A percentile compares a stretch with the other conserved stretches of the same genome.
Evolutionary conservation across 1,140 invertebrate species (phyloP).

Genomic region (Phymastichus coffea): DNA sequence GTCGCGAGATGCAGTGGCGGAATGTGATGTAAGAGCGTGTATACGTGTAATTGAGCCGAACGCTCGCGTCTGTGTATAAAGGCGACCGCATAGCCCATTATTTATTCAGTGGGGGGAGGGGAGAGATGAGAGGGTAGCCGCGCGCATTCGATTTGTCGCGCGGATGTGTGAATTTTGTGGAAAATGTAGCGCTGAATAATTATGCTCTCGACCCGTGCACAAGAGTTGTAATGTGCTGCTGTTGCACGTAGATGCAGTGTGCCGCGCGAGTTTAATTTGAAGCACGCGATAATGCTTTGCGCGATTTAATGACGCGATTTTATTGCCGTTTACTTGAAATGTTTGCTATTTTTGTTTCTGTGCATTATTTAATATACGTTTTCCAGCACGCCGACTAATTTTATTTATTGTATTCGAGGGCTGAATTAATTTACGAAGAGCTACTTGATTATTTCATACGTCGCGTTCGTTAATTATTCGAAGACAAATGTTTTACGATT

Average conservation of each 20-base stretch:
- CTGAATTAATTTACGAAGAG: too few species aligned
- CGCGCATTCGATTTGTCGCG: slow-evolving; percentile 24
- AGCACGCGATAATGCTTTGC: background rate
- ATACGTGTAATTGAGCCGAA: slow-evolving; percentile 5
- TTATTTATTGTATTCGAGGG: too few species aligned
- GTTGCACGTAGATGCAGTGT: too few species aligned
- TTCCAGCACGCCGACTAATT: background rate
- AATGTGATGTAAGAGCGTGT: slow-evolving; percentile 8
- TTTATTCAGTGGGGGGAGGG: too few species aligned
- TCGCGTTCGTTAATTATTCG: too few species aligned
- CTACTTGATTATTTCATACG: too few species aligned
- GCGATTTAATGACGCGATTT: slow-evolving; percentile 5
- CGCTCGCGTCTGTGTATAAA: too few species aligned
- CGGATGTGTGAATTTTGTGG: background rate
- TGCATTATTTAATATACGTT: slow-evolving; percentile 1
- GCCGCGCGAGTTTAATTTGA: background rate
- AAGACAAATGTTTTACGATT: too few species aligned
- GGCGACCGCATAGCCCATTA: slow-evolving; percentile 8
- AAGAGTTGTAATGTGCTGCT: too few species aligned
- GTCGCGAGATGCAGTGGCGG: background rate
- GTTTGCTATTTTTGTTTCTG: background rate
- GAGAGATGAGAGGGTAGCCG: too few species aligned
- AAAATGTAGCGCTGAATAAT: slow-evolving; percentile 11
- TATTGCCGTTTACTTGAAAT: background rate
- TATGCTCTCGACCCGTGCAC: background rate